Percentiles rank a stretch among this genome's conserved stretches.
Evolutionary conservation across 2,113 vertebrate genomes (phyloP).

Genomic region (Cavia porcellus): DNA sequence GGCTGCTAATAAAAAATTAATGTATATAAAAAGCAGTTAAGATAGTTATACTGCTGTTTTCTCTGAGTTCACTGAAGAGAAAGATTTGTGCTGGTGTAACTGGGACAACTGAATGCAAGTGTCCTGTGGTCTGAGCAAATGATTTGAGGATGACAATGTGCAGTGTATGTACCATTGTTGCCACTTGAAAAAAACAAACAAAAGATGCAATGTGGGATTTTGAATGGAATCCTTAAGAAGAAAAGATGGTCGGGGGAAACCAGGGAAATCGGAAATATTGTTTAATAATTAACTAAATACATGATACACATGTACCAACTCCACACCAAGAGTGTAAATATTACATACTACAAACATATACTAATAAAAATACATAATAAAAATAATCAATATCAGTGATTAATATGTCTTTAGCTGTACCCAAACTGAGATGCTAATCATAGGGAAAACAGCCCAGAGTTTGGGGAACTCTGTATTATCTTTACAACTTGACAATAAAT

Average conservation of each 20-base stretch:
- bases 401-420: rapidly evolving
- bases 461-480: not conserved
- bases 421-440: not conserved
- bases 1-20: too few species aligned
- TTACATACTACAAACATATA: not conserved
- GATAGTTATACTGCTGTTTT: too few species aligned
- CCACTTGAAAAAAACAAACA: not conserved
- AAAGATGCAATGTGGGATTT: not conserved
- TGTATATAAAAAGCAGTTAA: too few species aligned
- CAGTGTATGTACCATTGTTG: too few species aligned
- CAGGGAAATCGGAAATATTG: not conserved
- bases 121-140: too few species aligned
- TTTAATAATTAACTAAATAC: not conserved
- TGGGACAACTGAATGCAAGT: too few species aligned
- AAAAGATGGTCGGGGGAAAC: not conserved
- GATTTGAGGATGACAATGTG: too few species aligned
- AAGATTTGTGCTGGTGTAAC: too few species aligned
- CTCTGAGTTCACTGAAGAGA: too few species aligned
- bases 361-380: not conserved
- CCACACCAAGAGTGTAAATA: not conserved
- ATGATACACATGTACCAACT: not conserved
- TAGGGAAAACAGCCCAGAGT: not conserved
- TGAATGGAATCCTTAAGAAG: not conserved
- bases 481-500: not conserved
- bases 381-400: not conserved